Conservation (phyloP, 2,888 invertebrate species). For the Trichacis sp. region DNA sequence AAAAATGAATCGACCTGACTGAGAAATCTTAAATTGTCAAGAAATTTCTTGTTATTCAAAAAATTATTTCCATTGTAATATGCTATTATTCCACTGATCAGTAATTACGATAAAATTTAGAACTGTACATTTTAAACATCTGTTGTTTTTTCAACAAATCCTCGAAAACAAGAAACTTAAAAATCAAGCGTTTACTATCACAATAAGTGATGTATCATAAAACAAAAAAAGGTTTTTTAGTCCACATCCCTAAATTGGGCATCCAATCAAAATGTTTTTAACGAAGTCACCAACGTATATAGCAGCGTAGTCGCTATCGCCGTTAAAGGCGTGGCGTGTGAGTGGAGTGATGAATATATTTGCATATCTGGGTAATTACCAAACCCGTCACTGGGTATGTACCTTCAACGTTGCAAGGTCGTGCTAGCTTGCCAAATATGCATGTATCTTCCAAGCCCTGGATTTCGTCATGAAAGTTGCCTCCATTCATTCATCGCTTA, state of each 20-base stretch:
- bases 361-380: constrained; percentile 67
- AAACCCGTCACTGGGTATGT: constrained; percentile 60
- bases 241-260: not conserved
- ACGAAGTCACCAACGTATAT: constrained; percentile 15
- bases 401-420: constrained; percentile 52
- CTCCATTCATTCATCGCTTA: constrained; percentile 58
- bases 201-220: not conserved
- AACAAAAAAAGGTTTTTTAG: not conserved
- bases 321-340: constrained; percentile 51
- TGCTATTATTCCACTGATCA: too few relatives aligned
- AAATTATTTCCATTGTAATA: too few relatives aligned
- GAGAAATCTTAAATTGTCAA: too few relatives aligned
- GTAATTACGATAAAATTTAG: too few relatives aligned
- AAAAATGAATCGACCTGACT: too few relatives aligned
- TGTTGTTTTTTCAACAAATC: too few relatives aligned
- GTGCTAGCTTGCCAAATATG: constrained; percentile 64
- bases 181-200: not conserved
- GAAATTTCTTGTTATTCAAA: too few relatives aligned
- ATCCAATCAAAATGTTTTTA: constrained; percentile 13
- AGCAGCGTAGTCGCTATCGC: constrained; percentile 17
- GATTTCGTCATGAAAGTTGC: constrained; percentile 53
- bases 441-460: constrained; percentile 58
- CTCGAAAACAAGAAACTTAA: not conserved
- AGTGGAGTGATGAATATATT: constrained; percentile 68
- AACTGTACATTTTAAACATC: too few relatives aligned